phyloP scores from a whole-genome alignment of 1,140 invertebrate genomes.

The Teleopsis dalmanni region DNA sequence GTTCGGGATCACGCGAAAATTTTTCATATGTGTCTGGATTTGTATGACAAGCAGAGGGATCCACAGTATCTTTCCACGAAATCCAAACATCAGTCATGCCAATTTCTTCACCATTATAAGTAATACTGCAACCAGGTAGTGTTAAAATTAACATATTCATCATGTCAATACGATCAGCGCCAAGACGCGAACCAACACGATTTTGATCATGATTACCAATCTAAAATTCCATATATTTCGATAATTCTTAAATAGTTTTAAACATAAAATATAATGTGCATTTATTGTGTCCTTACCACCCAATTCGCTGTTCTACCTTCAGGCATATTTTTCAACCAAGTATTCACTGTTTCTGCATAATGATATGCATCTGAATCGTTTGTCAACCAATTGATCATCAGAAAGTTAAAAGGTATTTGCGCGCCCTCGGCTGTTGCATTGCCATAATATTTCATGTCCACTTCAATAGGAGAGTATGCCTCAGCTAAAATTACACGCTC shows the following conservation, averaged over 20 bases:
- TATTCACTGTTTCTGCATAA: constrained; percentile 48
- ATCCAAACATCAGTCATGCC: constrained; percentile 58
- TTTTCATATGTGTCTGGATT: constrained; percentile 15
- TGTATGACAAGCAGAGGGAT: constrained; percentile 14
- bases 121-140: constrained; percentile 67
- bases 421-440: constrained; percentile 49
- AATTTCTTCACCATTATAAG: constrained; percentile 71
- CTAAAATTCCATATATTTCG: too few relatives aligned
- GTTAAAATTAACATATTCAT: constrained; percentile 41
- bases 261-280: too few relatives aligned
- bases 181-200: constrained; percentile 54
- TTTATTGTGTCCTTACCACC: constrained; percentile 59
- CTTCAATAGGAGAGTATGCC: constrained; percentile 54
- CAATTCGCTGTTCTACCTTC: constrained; percentile 52
- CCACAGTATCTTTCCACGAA: constrained; percentile 44
- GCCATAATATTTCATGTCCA: constrained; percentile 56
- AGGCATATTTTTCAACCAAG: constrained; percentile 54
- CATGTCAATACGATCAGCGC: constrained; percentile 44
- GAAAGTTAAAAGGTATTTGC: constrained; percentile 62
- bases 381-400: constrained; percentile 49
- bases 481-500: constrained; percentile 66
- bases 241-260: too few relatives aligned
- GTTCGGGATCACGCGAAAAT: constrained; percentile 47
- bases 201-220: constrained; percentile 62
- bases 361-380: constrained; percentile 49